A percentile compares a stretch with the other conserved stretches of the same genome.
Evolutionary conservation across 1,140 invertebrate genomes (phyloP).

Genomic region (Fopius arisanus): DNA sequence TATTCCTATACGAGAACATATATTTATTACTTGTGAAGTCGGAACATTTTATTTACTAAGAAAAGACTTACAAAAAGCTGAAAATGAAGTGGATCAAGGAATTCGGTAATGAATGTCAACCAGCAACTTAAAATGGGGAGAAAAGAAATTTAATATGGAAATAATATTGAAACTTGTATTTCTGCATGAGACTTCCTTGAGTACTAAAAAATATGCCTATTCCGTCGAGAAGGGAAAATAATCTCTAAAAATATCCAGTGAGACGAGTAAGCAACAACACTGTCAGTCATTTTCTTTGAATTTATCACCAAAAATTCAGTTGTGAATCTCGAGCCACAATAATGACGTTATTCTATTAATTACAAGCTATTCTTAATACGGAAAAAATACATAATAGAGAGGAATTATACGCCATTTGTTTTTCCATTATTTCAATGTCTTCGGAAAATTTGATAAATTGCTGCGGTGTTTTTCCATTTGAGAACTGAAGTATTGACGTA

Average conservation of each 20-base stretch:
- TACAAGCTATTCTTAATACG: neutral
- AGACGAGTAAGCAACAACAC: neutral
- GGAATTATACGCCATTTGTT: neutral
- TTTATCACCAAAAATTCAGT: neutral
- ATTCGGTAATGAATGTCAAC: neutral
- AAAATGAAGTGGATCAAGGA: neutral
- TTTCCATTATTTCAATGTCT: neutral
- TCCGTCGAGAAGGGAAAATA: neutral
- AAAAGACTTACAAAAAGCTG: neutral
- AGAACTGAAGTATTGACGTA: neutral
- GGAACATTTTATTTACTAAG: neutral
- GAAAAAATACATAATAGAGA: neutral
- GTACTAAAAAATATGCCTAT: neutral
- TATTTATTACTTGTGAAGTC: neutral
- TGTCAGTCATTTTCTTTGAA: neutral
- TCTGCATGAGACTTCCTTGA: neutral
- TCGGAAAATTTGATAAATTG: neutral
- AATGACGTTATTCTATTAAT: neutral
- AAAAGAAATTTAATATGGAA: neutral
- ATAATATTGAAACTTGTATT: neutral
- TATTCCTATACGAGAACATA: slow-evolving; percentile 1
- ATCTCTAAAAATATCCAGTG: slow-evolving; percentile 1
- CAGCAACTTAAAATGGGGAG: neutral
- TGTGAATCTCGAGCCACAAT: slow-evolving; percentile 6
- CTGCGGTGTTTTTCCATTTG: neutral